Evolutionary conservation across 2,113 vertebrate genomes (phyloP).

Genomic region (Heterochromis multidens): DNA sequence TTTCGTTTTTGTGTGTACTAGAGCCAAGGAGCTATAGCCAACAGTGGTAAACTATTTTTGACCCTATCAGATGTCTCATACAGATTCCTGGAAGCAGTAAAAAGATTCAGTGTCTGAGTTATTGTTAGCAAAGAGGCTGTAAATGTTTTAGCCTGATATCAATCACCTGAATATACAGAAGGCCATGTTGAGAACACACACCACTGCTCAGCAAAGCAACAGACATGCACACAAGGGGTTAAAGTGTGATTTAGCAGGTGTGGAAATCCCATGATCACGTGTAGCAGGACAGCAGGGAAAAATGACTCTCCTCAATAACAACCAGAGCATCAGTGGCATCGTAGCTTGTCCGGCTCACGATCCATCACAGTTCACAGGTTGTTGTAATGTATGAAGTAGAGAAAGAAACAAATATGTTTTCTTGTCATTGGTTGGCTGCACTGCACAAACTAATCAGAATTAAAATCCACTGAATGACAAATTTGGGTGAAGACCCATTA

Average conservation of each 20-base stretch:
- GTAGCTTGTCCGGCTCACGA: too few species aligned
- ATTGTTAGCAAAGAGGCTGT: background rate
- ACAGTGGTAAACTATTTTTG: background rate
- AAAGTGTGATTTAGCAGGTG: background rate
- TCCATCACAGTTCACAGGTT: too few species aligned
- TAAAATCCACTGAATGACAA: too few species aligned
- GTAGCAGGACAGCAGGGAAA: background rate
- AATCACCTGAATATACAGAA: constrained; percentile 5
- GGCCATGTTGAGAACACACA: background rate
- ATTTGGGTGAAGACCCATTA: too few species aligned
- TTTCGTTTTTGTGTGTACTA: background rate
- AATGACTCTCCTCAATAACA: background rate
- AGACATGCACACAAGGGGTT: background rate
- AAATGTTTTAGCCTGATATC: background rate
- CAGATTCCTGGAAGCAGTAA: constrained; percentile 10
- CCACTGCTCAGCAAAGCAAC: background rate
- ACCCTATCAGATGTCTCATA: background rate
- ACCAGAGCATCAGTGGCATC: background rate
- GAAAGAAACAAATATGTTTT: background rate
- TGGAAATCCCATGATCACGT: background rate
- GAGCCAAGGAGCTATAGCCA: background rate
- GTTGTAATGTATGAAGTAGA: background rate
- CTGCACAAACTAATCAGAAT: too few species aligned
- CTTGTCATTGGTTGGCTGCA: background rate
- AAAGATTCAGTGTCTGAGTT: background rate